A percentile compares a stretch with the other conserved stretches of the same genome.
phyloP scores from a whole-genome alignment of 1,140 invertebrate genomes.

The Papilio helenus region DNA sequence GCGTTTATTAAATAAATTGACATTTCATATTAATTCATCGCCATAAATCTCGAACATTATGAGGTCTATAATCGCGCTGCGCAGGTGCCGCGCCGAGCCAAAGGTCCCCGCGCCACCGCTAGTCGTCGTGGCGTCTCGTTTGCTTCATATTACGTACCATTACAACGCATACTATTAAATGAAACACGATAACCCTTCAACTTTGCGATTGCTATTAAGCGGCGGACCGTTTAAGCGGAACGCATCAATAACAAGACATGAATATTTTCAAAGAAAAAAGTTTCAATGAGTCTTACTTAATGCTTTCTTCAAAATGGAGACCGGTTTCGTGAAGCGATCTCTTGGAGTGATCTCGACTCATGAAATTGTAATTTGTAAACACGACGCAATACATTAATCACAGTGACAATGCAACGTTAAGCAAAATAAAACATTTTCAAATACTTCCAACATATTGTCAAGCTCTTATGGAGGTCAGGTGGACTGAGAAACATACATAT shows the following conservation, averaged over 20 bases:
- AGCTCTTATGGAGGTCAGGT: not conserved
- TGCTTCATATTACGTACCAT: conserved; percentile 21
- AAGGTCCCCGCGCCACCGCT: conserved; percentile 54
- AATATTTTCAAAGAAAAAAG: conserved; percentile 27
- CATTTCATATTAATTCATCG: conserved; percentile 77
- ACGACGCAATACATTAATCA: not conserved
- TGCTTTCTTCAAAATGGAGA: conserved; percentile 25
- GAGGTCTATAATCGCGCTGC: conserved; percentile 61
- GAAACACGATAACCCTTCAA: conserved; percentile 21
- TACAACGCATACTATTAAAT: conserved; percentile 18
- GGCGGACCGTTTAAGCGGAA: conserved; percentile 17
- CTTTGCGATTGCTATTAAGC: conserved; percentile 18
- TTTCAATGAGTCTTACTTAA: conserved; percentile 20
- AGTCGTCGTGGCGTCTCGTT: conserved; percentile 24
- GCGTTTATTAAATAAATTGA: conserved; percentile 75
- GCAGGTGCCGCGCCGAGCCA: conserved; percentile 64
- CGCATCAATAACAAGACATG: conserved; percentile 11
- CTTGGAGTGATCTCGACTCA: conserved; percentile 8
- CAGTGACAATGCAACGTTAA: not conserved
- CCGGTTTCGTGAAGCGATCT: conserved; percentile 22
- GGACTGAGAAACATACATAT: not conserved
- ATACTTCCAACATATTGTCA: no score
- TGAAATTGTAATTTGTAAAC: conserved; percentile 13
- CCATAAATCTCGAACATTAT: conserved; percentile 73
- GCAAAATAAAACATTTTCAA: not conserved